Evolutionary conservation across 1,140 invertebrate genomes (phyloP), one percentile per base, ranked within the genome.

Genomic region (Pseudomyrmex flavicornis): DNA sequence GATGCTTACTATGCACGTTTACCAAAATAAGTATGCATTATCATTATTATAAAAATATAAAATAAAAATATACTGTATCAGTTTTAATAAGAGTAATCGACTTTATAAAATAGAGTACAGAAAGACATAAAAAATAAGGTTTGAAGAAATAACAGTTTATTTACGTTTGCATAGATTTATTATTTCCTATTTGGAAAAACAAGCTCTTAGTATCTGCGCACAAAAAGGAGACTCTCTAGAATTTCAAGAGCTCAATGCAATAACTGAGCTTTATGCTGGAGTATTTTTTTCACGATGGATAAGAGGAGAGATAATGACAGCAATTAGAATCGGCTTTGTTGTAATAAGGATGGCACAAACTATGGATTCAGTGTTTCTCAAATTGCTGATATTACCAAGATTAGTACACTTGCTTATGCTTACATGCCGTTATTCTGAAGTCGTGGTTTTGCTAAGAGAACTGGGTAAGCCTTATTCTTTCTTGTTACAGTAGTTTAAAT

Each of bases 251-350:
- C 66, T 95, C 8, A 92, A 92, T 79, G 93, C 93, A 4, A 91
- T 95, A 20, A 90, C 92, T 0, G 88, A 93, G 76, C 85, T 95
- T 56, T 95, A 95, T 74, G 87, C 88, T 0, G 90, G 91, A 4
- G 93, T 95, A 79, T 95, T 95, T 85, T 92, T 92, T 46, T 93
- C 93, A 4, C 93, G 94, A 75, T 95, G 92, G 91, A 54, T 93
- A n/a, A 91, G 93, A 70, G 94, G 93, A 48, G 87, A 94, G 74
- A 91, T 90, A 13, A 74, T 87, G 4, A 88, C 92, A 70, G 92
- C 94, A 1, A 90, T 89, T 2, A 87, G 84, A 12, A 94, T 95
- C 10, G 95, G 94, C 2, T 94, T 93, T 65, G 89, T 93, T 2
- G 84, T 93, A 15, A 88, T 87, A n/a, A 91, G 92, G 85, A 89